Conservation (phyloP, 2,888 invertebrate species). For the Nomada ferruginata region DNA sequence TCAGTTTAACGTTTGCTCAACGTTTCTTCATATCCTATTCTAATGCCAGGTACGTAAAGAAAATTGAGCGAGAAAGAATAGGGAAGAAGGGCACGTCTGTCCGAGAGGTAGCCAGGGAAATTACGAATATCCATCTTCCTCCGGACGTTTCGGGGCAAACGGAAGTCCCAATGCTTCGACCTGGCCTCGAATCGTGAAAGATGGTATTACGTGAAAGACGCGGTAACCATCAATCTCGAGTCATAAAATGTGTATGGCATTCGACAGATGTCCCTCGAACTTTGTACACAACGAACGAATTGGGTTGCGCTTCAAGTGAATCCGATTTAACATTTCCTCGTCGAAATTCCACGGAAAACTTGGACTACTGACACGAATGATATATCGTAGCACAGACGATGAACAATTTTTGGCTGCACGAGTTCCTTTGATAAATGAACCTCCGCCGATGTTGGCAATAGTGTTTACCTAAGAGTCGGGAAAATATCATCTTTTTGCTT, state of each 20-base stretch:
- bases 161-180: slow-evolving; percentile 55
- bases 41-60: slow-evolving; percentile 4
- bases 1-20: slow-evolving; percentile 9
- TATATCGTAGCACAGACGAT: neutral
- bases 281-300: slow-evolving; percentile 27
- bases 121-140: slow-evolving; percentile 79
- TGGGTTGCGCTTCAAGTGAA: slow-evolving; percentile 14
- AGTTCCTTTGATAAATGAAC: slow-evolving; percentile 16
- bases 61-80: slow-evolving; percentile 33
- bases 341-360: neutral
- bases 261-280: slow-evolving; percentile 47
- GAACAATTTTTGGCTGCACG: slow-evolving; percentile 18
- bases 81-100: slow-evolving; percentile 15
- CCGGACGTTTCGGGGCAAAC: slow-evolving; percentile 69
- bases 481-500: neutral
- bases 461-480: no score
- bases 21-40: slow-evolving; percentile 13
- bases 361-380: neutral
- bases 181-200: slow-evolving; percentile 43
- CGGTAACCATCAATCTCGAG: slow-evolving; percentile 76
- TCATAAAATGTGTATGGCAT: slow-evolving; percentile 74
- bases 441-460: neutral
- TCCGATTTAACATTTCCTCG: slow-evolving; percentile 21
- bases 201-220: slow-evolving; percentile 73
- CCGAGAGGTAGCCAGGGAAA: slow-evolving; percentile 65